Conservation (phyloP, 2,888 invertebrate genomes). For the Megamerina dolium region DNA sequence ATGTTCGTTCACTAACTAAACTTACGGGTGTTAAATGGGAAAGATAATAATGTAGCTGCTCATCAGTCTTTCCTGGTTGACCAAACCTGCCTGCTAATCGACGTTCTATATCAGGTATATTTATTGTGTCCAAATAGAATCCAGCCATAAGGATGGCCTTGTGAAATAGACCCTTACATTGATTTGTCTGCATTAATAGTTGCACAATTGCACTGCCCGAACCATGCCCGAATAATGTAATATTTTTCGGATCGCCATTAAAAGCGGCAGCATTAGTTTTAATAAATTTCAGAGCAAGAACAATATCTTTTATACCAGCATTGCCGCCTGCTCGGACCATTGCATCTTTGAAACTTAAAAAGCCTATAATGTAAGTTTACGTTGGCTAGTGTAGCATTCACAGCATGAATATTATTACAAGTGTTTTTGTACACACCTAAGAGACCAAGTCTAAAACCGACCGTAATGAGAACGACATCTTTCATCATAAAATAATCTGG, state of each 20-base stretch:
- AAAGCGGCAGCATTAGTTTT: slow-evolving; percentile 48
- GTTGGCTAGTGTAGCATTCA: too few species aligned
- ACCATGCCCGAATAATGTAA: slow-evolving; percentile 53
- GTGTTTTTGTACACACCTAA: too few species aligned
- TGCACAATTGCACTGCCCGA: slow-evolving; percentile 51
- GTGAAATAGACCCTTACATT: slow-evolving; percentile 45
- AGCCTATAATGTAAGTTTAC: too few species aligned
- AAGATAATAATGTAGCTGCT: slow-evolving; percentile 27
- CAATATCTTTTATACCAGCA: slow-evolving; percentile 52
- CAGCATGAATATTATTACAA: too few species aligned
- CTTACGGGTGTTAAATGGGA: slow-evolving; percentile 19
- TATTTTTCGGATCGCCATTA: slow-evolving; percentile 51
- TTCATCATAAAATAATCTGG: slow-evolving; percentile 56
- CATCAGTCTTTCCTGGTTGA: too few species aligned
- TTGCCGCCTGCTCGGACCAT: slow-evolving; percentile 51
- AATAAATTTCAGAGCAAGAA: slow-evolving; percentile 52
- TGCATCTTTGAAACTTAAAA: slow-evolving; percentile 49
- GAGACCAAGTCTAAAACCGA: slow-evolving; percentile 64
- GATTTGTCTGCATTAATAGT: slow-evolving; percentile 48
- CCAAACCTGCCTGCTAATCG: too few species aligned
- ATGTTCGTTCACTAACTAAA: too few species aligned
- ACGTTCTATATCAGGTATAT: slow-evolving; percentile 23
- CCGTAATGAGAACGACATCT: slow-evolving; percentile 59
- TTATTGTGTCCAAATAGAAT: slow-evolving; percentile 37
- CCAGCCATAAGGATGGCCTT: slow-evolving; percentile 44